These are phyloP conservation scores for Schizopygopsis malacanthus DNA, from an alignment of 2,797 vertebrate genomes.

Conservation along the genomic window DNA sequence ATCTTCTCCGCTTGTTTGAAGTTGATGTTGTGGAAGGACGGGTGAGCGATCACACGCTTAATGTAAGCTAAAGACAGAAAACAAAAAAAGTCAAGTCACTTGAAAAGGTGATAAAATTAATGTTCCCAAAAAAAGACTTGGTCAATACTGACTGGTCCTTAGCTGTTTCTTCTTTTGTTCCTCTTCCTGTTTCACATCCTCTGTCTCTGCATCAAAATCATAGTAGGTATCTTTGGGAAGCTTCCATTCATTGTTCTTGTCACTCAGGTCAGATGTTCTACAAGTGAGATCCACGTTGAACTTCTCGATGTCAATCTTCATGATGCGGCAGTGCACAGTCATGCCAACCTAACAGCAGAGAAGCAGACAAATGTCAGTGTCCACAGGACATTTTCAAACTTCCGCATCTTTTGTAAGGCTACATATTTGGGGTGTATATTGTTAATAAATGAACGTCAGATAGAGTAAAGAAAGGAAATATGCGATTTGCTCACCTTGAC, in stretches of 20 bases:
- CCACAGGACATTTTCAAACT: background rate
- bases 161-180: constrained; percentile 97
- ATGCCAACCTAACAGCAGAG: constrained; percentile 89
- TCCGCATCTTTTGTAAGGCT: background rate
- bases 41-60: constrained; percentile 97
- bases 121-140: background rate
- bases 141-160: constrained; percentile 87
- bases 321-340: constrained; percentile 98
- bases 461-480: background rate
- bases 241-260: constrained; percentile 98
- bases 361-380: background rate
- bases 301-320: constrained; percentile 99
- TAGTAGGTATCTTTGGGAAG: constrained; percentile 98
- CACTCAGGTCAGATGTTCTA: constrained; percentile 94
- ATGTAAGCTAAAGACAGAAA: constrained; percentile 86
- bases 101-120: background rate
- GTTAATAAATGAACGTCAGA: background rate
- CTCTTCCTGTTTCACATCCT: constrained; percentile 93
- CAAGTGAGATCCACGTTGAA: constrained; percentile 98
- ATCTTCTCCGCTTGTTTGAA: constrained; percentile 99
- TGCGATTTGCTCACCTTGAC: constrained; percentile 86
- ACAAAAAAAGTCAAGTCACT: background rate
- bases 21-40: constrained; percentile 99
- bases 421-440: background rate
- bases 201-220: constrained; percentile 93